Conservation (phyloP, 2,888 invertebrate genomes). For the Bombylius discolor region DNA sequence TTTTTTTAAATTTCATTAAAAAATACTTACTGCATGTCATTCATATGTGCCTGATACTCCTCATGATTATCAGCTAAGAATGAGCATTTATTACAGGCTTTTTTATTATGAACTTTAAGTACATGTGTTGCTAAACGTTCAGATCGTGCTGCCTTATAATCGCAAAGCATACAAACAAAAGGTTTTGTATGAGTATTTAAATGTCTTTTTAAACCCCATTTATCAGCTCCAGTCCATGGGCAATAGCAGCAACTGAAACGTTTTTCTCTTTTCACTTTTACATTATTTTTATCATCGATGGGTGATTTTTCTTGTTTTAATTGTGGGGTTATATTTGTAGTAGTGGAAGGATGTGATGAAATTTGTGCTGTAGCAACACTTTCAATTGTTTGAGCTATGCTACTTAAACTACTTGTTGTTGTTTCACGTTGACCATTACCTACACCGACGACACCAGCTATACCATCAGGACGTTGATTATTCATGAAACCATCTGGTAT, state of each 20-base stretch:
- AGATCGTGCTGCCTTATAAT: constrained; percentile 85
- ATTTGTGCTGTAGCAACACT: constrained; percentile 35
- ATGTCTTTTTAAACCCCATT: constrained; percentile 86
- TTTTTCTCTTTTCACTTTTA: constrained; percentile 46
- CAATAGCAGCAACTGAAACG: constrained; percentile 81
- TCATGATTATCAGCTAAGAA: constrained; percentile 74
- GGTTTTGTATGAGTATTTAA: constrained; percentile 87
- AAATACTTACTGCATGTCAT: constrained; percentile 57
- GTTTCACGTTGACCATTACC: background rate
- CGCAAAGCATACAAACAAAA: constrained; percentile 79
- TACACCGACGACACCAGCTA: background rate
- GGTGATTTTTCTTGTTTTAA: constrained; percentile 32
- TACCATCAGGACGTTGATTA: background rate
- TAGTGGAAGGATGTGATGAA: constrained; percentile 9
- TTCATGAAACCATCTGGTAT: background rate
- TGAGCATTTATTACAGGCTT: constrained; percentile 78
- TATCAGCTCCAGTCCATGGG: constrained; percentile 85
- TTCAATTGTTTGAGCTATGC: constrained; percentile 35
- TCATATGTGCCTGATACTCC: constrained; percentile 64
- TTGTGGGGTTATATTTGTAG: constrained; percentile 12
- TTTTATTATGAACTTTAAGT: constrained; percentile 81
- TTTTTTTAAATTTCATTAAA: background rate
- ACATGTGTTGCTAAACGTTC: constrained; percentile 83
- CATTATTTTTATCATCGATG: constrained; percentile 24
- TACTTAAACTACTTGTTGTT: constrained; percentile 33